A percentile compares a stretch with the other conserved stretches of the same genome.
These are phyloP conservation scores for Ceyx melanurus DNA, from an alignment of 2,113 vertebrate species.

Conservation along the genomic window DNA sequence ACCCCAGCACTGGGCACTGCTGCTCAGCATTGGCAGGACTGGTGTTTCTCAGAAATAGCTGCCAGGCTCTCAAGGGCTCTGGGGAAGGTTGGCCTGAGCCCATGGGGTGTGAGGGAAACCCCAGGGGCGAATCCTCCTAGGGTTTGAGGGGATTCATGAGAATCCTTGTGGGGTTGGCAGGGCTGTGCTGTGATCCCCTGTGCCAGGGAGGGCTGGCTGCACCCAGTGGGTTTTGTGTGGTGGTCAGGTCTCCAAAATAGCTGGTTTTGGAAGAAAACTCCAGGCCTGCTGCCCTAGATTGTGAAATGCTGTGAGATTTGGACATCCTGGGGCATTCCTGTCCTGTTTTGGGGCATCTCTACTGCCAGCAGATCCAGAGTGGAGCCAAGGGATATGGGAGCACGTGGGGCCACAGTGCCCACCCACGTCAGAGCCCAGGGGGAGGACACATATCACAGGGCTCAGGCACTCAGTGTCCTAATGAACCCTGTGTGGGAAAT, in stretches of 20 bases:
- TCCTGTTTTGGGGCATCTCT: not conserved
- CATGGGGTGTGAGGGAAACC: accelerated
- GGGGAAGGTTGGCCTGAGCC: not conserved
- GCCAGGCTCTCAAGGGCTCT: not conserved
- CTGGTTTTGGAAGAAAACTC: not conserved
- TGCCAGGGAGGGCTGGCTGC: not conserved
- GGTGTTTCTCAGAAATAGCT: not conserved
- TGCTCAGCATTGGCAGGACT: not conserved
- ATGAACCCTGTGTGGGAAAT: not conserved
- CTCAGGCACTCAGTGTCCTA: not conserved
- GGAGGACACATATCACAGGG: not conserved
- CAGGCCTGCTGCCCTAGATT: not conserved
- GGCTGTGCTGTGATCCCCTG: no score
- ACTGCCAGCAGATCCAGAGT: not conserved
- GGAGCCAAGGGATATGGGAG: not conserved
- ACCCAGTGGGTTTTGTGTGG: accelerated
- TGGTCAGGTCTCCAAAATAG: not conserved
- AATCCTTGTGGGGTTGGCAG: not conserved
- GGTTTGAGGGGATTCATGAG: not conserved
- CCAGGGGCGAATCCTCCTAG: not conserved
- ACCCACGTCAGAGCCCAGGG: not conserved
- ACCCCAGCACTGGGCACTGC: not conserved
- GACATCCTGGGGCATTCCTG: not conserved
- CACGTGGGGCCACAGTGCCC: accelerated
- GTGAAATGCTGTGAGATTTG: not conserved